Base-by-base conservation (phyloP, 2,113 vertebrate genomes). In the Dromaius novaehollandiae region DNA sequence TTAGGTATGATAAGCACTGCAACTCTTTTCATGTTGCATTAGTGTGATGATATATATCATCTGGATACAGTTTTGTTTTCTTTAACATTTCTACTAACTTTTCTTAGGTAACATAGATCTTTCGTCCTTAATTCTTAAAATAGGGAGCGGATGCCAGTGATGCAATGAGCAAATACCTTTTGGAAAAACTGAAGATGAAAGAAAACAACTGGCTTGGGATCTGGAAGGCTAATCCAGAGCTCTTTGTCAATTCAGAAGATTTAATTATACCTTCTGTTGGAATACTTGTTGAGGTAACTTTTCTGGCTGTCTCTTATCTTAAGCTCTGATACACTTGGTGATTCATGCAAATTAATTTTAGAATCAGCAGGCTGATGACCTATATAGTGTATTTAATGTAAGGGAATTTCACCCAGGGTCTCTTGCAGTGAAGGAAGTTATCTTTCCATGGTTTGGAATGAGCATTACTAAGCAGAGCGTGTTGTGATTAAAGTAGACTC, bases 141-240 rank as follows among this genome's bases (percentile, higher is more conserved):
- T 94, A 98, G 98, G 97, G 97, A 89, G 96, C 97, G 86, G 95
- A 97, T 86, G 97, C 95, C 74, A 96, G 96, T 44, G 58, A 96
- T 34, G 94, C 93, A 19, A 91, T 95, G 87, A 95, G 82, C 63
- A 95, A 96, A 60, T 97, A 95, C 19, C 89, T 98, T 22, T 89
- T 89, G 38, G 97, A 96, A 83, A 97, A 98, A 71, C n/a, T 94
- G 63, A 97, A 93, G 65, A 38, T 63, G 42, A 97, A 96, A 80
- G 97, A 96, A 63, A 97, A 11, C 42, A 46, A 86, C 60, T 98
- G 97, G 96, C 84, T 97, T 75, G 97, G 98, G 58, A 86, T 98
- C 65, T 98, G 97, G 88, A 92, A 97, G 80, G 94, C 95, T 21
- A 97, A 97, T 79, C 96, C 97, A 42, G 97, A 97, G 32, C 20